Conservation (phyloP, 2,113 vertebrate species). For the Sinocyclocheilus anshuiensis region DNA sequence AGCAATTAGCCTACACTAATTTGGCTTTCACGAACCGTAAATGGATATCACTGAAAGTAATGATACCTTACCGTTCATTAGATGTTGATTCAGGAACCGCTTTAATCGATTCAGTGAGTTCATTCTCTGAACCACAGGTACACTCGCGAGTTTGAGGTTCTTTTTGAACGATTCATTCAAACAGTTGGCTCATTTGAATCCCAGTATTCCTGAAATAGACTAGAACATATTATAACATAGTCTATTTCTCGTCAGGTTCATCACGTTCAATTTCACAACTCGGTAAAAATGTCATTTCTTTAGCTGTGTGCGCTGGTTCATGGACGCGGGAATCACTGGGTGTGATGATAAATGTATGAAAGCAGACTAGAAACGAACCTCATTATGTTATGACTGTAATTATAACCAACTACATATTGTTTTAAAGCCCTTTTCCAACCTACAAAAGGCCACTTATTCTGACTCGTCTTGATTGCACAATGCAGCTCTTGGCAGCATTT, state of each 20-base stretch:
- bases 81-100: neutral
- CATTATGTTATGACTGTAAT: constrained; percentile 48
- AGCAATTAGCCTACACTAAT: neutral
- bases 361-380: constrained; percentile 39
- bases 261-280: neutral
- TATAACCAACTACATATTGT: constrained; percentile 48
- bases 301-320: neutral
- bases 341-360: constrained; percentile 37
- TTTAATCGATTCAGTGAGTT: neutral
- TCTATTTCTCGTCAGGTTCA: neutral
- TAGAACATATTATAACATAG: neutral
- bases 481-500: constrained; percentile 68
- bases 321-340: neutral
- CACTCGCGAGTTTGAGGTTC: neutral
- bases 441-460: constrained; percentile 40
- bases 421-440: constrained; percentile 29
- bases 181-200: neutral
- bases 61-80: neutral
- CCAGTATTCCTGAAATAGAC: neutral
- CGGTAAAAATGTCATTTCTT: neutral
- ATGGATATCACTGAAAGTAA: neutral
- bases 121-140: neutral
- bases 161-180: neutral
- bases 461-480: constrained; percentile 71
- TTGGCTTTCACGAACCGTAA: neutral